Conservation (phyloP, 2,797 vertebrate species). For the Sitta carolinensis region DNA sequence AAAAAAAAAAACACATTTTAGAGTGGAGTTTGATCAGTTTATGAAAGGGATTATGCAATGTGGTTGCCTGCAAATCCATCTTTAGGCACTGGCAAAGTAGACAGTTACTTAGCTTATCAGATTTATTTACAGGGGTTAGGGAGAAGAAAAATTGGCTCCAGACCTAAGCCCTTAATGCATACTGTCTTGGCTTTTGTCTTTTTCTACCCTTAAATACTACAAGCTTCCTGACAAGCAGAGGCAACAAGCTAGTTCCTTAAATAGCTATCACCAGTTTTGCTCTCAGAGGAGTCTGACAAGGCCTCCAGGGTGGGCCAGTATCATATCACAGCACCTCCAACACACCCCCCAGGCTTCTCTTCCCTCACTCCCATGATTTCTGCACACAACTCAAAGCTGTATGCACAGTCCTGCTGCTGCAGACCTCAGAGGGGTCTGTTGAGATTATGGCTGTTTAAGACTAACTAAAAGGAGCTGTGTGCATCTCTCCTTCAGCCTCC, state of each 20-base stretch:
- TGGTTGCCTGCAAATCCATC: background rate
- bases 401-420: background rate
- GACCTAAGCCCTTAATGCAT: background rate
- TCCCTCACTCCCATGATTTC: background rate
- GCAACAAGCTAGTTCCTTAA: background rate
- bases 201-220: background rate
- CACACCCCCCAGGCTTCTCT: background rate
- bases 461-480: background rate
- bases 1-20: too few relatives aligned
- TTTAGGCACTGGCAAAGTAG: background rate
- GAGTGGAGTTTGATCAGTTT: background rate
- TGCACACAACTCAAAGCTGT: accelerated
- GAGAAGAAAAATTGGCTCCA: background rate
- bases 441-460: background rate
- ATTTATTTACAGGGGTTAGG: background rate
- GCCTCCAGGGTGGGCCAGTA: background rate
- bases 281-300: background rate
- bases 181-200: background rate
- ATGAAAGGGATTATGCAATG: background rate
- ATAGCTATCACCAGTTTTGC: background rate
- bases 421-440: background rate
- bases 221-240: background rate
- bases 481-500: background rate
- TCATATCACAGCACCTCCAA: background rate
- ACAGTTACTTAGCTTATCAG: background rate